These are phyloP conservation scores for Octopus bimaculoides DNA, from an alignment of 1,140 invertebrate genomes.

Conservation along the genomic window DNA sequence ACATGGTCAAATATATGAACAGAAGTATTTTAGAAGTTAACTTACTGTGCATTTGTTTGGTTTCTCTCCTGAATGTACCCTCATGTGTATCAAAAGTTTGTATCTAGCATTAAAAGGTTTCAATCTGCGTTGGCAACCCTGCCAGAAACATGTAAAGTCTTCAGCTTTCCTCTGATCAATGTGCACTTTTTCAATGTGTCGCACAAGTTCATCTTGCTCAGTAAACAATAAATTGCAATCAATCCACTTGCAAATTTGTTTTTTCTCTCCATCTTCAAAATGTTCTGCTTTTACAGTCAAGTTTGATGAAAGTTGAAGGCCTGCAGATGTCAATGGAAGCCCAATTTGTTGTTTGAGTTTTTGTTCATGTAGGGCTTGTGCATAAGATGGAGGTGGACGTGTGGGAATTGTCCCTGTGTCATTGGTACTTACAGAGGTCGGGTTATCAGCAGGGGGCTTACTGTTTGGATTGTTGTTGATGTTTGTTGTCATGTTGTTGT, in stretches of 20 bases:
- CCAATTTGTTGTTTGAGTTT: slow-evolving; percentile 20
- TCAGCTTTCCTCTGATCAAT: slow-evolving; percentile 85
- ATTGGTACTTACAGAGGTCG: slow-evolving; percentile 15
- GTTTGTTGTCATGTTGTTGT: slow-evolving; percentile 3
- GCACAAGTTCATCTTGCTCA: slow-evolving; percentile 76
- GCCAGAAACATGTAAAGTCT: slow-evolving; percentile 87
- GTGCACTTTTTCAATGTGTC: slow-evolving; percentile 87
- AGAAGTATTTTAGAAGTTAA: not conserved
- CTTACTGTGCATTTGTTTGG: slow-evolving; percentile 94
- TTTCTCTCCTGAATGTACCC: slow-evolving; percentile 93
- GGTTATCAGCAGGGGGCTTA: slow-evolving; percentile 21
- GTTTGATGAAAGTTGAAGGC: slow-evolving; percentile 14
- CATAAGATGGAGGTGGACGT: slow-evolving; percentile 50
- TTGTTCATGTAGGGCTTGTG: slow-evolving; percentile 45
- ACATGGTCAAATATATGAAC: too few relatives aligned
- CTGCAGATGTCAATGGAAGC: slow-evolving; percentile 14
- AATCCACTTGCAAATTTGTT: slow-evolving; percentile 74
- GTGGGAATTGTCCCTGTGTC: slow-evolving; percentile 21
- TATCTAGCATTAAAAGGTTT: slow-evolving; percentile 94
- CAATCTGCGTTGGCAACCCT: slow-evolving; percentile 77
- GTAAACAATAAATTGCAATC: slow-evolving; percentile 77
- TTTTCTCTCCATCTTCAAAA: slow-evolving; percentile 44
- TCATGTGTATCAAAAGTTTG: slow-evolving; percentile 94
- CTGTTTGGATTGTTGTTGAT: not conserved
- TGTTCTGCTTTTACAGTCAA: slow-evolving; percentile 31